Conservation (phyloP, 2,797 vertebrate genomes). For the Sylvilagus floridanus region DNA sequence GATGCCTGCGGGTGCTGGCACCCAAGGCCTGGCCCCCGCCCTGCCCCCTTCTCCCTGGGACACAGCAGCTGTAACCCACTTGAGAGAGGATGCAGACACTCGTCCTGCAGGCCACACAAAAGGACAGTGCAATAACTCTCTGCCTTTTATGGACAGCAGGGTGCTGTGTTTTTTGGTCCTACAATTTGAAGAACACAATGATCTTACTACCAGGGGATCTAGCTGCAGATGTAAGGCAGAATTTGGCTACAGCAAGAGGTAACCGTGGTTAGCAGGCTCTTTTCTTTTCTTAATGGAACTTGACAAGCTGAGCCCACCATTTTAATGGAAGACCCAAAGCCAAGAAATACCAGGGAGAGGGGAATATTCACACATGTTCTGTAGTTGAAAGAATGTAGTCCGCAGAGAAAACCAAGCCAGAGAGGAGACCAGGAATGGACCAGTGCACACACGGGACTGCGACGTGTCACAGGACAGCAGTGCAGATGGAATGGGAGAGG, state of each 20-base stretch:
- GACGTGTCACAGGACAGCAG: too few relatives aligned
- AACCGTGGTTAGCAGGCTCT: slow-evolving; percentile 5
- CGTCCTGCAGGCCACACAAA: neutral
- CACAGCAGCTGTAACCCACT: neutral
- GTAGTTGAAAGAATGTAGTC: neutral
- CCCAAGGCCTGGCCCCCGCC: neutral
- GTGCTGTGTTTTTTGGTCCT: neutral
- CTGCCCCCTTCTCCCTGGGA: fast-evolving
- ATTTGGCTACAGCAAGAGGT: neutral
- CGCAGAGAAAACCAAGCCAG: too few relatives aligned
- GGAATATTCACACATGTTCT: neutral
- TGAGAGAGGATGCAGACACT: neutral
- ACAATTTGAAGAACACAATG: neutral
- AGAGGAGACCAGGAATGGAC: neutral
- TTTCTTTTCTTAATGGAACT: neutral
- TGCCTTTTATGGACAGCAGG: neutral
- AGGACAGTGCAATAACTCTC: neutral
- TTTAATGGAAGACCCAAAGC: slow-evolving; percentile 21
- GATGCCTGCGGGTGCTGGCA: neutral
- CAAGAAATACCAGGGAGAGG: neutral
- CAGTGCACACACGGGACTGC: fast-evolving
- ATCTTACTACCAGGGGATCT: neutral
- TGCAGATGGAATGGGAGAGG: neutral
- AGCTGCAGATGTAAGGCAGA: neutral
- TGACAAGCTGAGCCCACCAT: neutral